Percentiles rank a stretch among this genome's conserved stretches.
These are phyloP conservation scores for Euura lappo DNA, from an alignment of 1,140 invertebrate genomes.

Conservation along the genomic window DNA sequence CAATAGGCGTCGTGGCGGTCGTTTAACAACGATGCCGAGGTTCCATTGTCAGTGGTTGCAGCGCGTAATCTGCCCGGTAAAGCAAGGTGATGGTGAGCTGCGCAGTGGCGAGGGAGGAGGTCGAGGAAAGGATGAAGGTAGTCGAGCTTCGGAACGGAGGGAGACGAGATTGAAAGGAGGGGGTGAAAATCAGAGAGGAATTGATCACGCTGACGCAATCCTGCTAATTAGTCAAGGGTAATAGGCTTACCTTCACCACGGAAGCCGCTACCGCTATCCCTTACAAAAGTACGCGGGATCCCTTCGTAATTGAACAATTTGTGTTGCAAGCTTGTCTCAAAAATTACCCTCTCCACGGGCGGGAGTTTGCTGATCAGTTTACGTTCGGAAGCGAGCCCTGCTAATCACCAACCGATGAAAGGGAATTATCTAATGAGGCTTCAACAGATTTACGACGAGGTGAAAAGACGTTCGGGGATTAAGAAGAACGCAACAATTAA, in stretches of 20 bases:
- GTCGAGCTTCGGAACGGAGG: neutral
- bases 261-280: neutral
- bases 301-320: constrained; percentile 5
- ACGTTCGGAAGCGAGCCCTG: neutral
- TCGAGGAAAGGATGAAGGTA: neutral
- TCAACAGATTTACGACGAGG: too few species aligned
- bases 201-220: constrained; percentile 15
- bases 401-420: neutral
- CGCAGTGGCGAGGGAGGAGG: neutral
- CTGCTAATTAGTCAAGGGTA: constrained; percentile 12
- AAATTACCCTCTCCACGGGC: neutral
- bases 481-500: too few species aligned
- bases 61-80: neutral
- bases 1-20: constrained; percentile 8
- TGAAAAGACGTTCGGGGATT: too few species aligned
- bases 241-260: constrained; percentile 8
- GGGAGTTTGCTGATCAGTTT: neutral
- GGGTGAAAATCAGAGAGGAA: constrained; percentile 9
- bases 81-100: neutral
- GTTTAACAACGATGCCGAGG: constrained; percentile 1
- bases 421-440: neutral
- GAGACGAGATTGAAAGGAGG: neutral
- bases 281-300: neutral
- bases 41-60: constrained; percentile 9
- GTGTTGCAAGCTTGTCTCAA: neutral